These are phyloP conservation scores for Heliconius ismenius DNA, from an alignment of 2,888 invertebrate genomes.

Conservation along the genomic window DNA sequence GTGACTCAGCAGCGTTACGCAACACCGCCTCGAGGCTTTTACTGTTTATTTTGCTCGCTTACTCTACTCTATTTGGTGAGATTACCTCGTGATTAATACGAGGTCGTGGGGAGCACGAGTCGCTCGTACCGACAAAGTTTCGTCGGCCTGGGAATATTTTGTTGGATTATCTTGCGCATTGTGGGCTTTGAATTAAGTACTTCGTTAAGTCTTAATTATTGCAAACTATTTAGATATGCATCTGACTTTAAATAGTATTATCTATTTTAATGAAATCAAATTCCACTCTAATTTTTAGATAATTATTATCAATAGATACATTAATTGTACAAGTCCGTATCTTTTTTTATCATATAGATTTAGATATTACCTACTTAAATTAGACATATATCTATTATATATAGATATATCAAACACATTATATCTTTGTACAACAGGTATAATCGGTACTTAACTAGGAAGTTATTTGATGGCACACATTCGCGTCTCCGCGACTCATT, in stretches of 20 bases:
- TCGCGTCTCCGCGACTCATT: slow-evolving; percentile 65
- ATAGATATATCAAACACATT: too few species aligned
- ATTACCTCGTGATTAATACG: slow-evolving; percentile 60
- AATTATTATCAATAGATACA: background rate
- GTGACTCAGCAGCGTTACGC: slow-evolving; percentile 64
- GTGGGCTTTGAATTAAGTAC: background rate
- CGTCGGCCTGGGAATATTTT: slow-evolving; percentile 33
- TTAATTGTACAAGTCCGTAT: too few species aligned
- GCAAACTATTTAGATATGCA: background rate
- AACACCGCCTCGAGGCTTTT: slow-evolving; percentile 53
- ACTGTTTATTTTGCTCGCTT: slow-evolving; percentile 50
- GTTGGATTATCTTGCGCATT: slow-evolving; percentile 21
- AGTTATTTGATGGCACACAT: slow-evolving; percentile 69
- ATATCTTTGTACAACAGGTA: background rate
- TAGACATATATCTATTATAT: background rate
- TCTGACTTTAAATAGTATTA: background rate
- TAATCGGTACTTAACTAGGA: slow-evolving; percentile 49
- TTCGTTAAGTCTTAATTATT: slow-evolving; percentile 10
- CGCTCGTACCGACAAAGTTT: slow-evolving; percentile 23
- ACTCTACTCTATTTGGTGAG: slow-evolving; percentile 63
- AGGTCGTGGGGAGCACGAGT: slow-evolving; percentile 43
- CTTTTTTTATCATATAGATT: too few species aligned
- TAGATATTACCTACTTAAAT: background rate
- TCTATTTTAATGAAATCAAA: background rate
- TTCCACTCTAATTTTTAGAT: background rate